Evolutionary conservation across 2,113 vertebrate genomes (phyloP).

Genomic region (Pituophis catenifer): DNA sequence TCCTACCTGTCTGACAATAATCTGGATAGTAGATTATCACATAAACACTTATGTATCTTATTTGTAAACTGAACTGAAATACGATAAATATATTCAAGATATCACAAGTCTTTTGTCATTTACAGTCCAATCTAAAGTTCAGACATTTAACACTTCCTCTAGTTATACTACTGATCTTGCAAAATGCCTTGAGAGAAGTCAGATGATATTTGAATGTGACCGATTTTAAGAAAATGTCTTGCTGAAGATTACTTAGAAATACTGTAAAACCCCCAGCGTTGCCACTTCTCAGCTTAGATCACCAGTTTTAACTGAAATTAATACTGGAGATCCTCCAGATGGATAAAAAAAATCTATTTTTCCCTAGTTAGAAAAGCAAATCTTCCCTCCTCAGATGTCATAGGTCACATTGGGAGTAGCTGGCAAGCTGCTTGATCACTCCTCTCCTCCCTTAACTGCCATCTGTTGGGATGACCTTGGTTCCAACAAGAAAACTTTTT

Average conservation of each 20-base stretch:
- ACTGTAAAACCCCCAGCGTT: neutral
- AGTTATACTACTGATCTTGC: neutral
- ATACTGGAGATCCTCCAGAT: neutral
- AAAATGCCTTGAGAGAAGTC: neutral
- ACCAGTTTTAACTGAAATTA: neutral
- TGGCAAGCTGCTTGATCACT: too few relatives aligned
- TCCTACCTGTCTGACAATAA: neutral
- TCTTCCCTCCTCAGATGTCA: too few relatives aligned
- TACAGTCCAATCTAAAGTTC: neutral
- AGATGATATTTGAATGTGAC: neutral
- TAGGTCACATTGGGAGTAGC: too few relatives aligned
- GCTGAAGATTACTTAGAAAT: neutral
- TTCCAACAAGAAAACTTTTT: too few relatives aligned
- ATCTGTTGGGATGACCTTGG: too few relatives aligned
- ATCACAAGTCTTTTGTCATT: neutral
- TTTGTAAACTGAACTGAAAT: neutral
- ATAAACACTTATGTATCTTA: neutral
- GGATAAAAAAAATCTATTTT: neutral
- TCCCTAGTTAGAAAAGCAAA: too few relatives aligned
- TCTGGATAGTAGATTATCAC: neutral
- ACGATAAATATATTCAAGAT: neutral
- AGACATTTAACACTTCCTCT: neutral
- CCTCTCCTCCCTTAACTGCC: too few relatives aligned
- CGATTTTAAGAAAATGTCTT: neutral
- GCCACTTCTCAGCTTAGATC: neutral